phyloP scores from a whole-genome alignment of 2,113 vertebrate genomes.

The Eclectus roratus region DNA sequence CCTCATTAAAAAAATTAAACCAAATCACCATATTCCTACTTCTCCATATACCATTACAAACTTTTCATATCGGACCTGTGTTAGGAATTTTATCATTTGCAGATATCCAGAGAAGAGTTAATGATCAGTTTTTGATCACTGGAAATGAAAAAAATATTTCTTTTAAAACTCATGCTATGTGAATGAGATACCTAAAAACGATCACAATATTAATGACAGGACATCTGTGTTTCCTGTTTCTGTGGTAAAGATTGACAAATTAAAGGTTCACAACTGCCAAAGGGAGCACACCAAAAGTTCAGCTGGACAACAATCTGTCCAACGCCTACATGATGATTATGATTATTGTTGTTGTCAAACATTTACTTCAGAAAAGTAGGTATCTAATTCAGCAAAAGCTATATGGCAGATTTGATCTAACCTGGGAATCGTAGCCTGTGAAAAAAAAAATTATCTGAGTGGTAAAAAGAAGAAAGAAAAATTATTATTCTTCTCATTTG shows the following conservation, averaged over 20 bases:
- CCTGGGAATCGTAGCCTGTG: not conserved
- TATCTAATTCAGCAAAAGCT: not conserved
- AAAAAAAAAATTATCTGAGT: not conserved
- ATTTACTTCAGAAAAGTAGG: not conserved
- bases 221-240: not conserved
- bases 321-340: not conserved
- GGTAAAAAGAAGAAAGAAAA: not conserved
- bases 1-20: not conserved
- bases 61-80: not conserved
- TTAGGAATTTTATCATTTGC: not conserved
- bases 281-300: not conserved
- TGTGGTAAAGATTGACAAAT: not conserved
- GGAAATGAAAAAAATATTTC: not conserved
- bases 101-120: not conserved
- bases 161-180: not conserved
- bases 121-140: not conserved
- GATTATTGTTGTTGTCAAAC: not conserved
- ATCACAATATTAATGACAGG: not conserved
- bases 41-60: not conserved
- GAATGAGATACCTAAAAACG: not conserved
- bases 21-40: not conserved
- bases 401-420: not conserved
- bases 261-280: not conserved
- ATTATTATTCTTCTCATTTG: not conserved
- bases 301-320: not conserved